Percentiles rank a stretch among this genome's conserved stretches.
Conservation (phyloP, 2,888 invertebrate species). For the Ormia ochracea region DNA sequence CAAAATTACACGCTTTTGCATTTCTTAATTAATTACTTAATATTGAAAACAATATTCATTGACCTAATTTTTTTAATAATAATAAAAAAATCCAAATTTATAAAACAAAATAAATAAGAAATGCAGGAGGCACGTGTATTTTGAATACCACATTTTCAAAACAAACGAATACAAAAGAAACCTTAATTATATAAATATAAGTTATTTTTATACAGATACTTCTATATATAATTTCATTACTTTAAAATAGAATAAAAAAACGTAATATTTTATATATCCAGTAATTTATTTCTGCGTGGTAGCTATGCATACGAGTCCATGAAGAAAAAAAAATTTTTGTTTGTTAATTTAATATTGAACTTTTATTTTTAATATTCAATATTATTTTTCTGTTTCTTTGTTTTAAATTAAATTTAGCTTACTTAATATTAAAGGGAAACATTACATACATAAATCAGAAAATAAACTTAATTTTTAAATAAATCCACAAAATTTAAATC, state of each 20-base stretch:
- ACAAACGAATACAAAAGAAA: no score
- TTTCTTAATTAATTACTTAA: no score
- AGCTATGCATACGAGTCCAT: constrained; percentile 41
- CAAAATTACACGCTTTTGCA: no score
- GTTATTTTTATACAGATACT: no score
- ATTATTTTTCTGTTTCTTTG: constrained; percentile 25
- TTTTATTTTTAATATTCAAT: constrained; percentile 21
- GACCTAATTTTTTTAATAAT: no score
- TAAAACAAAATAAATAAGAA: no score
- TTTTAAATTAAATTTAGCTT: constrained; percentile 12
- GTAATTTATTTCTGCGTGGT: constrained; percentile 38
- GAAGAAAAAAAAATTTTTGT: neutral
- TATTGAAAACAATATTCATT: no score
- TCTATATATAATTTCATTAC: constrained; percentile 7
- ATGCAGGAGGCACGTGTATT: no score
- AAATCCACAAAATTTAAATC: constrained; percentile 28
- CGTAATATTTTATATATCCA: constrained; percentile 2
- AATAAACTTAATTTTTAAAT: constrained; percentile 7
- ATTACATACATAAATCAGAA: neutral
- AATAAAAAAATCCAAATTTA: no score
- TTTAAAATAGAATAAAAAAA: neutral
- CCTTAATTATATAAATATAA: no score
- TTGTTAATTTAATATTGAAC: constrained; percentile 16
- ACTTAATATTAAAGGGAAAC: neutral
- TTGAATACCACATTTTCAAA: no score